Evolutionary conservation across 2,113 vertebrate genomes (phyloP).

Genomic region (Anas platyrhynchos): DNA sequence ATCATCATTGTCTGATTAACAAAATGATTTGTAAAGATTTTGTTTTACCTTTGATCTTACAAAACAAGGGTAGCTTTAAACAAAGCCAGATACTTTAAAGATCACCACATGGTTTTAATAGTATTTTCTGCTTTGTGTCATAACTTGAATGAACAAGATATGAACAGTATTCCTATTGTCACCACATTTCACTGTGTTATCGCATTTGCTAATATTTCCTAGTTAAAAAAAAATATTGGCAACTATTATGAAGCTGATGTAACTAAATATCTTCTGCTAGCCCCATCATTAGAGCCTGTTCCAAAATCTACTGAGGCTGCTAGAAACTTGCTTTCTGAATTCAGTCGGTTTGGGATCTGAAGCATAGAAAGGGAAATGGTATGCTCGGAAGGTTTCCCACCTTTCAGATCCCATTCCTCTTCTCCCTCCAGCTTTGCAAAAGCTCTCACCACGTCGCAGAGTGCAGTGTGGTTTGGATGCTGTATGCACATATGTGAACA

Average conservation of each 20-base stretch:
- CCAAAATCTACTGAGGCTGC: not conserved
- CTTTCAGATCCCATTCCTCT: slow-evolving; percentile 26
- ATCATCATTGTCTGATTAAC: slow-evolving; percentile 75
- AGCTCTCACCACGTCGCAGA: not conserved
- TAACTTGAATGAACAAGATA: slow-evolving; percentile 77
- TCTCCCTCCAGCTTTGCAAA: not conserved
- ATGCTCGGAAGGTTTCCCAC: not conserved
- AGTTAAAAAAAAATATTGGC: slow-evolving; percentile 58
- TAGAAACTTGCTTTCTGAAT: not conserved
- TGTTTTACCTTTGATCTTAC: slow-evolving; percentile 81
- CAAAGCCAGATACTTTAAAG: slow-evolving; percentile 79
- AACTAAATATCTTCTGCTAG: slow-evolving; percentile 22
- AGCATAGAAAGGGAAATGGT: not conserved
- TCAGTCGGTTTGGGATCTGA: not conserved
- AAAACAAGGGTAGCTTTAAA: slow-evolving; percentile 77
- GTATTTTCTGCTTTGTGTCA: slow-evolving; percentile 72
- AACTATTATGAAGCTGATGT: slow-evolving; percentile 15
- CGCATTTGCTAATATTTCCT: slow-evolving; percentile 69
- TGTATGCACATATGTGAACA: slow-evolving; percentile 13
- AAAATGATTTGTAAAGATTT: slow-evolving; percentile 78
- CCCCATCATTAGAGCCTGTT: not conserved
- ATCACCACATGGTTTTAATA: slow-evolving; percentile 77
- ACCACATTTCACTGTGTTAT: slow-evolving; percentile 67
- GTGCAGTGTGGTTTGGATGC: slow-evolving; percentile 31
- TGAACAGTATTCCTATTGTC: slow-evolving; percentile 68